Conservation (phyloP, 2,797 vertebrate genomes). For the Monodelphis domestica region DNA sequence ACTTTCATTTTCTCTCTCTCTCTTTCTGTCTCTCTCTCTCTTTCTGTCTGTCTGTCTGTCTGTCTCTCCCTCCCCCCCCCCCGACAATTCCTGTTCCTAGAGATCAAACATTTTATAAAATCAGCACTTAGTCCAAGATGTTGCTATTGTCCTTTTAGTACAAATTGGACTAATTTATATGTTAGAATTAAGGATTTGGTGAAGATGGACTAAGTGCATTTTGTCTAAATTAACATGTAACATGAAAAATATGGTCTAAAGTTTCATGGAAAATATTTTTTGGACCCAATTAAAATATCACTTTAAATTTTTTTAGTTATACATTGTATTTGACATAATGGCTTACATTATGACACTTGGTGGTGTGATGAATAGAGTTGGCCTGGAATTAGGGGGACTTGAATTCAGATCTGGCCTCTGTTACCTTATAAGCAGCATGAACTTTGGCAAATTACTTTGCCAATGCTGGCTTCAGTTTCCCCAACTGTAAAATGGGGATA, state of each 20-base stretch:
- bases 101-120: not conserved
- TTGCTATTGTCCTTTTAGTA: not conserved
- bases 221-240: not conserved
- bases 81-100: not conserved
- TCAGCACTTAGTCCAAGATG: not conserved
- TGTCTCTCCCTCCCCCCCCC: too few relatives aligned
- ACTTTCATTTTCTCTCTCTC: constrained; percentile 31
- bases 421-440: not conserved
- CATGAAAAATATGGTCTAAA: not conserved
- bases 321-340: not conserved
- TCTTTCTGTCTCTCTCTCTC: too few relatives aligned
- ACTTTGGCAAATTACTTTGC: not conserved
- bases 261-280: not conserved
- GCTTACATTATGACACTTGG: not conserved
- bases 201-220: not conserved
- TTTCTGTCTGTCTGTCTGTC: too few relatives aligned
- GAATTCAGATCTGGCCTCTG: not conserved
- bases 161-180: not conserved
- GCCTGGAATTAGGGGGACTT: constrained; percentile 8
- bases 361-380: not conserved
- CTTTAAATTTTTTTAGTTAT: not conserved
- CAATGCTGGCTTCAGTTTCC: not conserved
- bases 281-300: not conserved
- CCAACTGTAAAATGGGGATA: not conserved
- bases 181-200: not conserved